Base-by-base conservation (phyloP, 2,888 invertebrate species). In the Platycnemis pennipes region DNA sequence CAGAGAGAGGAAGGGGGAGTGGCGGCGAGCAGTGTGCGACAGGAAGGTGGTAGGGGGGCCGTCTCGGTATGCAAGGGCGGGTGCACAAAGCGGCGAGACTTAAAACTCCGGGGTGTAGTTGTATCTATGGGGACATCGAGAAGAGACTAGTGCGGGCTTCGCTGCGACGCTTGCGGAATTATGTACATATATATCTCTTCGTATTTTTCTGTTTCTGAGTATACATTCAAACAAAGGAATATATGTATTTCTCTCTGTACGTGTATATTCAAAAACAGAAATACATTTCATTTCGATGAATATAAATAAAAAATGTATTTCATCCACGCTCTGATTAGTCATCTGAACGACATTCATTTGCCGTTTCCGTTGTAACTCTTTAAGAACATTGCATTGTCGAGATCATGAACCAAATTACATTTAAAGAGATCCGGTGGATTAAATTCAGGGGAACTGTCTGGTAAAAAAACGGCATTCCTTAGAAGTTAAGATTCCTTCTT, bases 301-400 rank as follows among this genome's bases (percentile, higher is more conserved):
- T 13, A 16, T 13, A 37, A 77, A 63, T 63, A 8, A 77, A 26
- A 63, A 77, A 37, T 13, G 37, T 77, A 77, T 77, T 77, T 77
- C 77, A 77, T 77, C 37, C 77, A 77, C 77, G 77, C 77, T 77
- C 37, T 77, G 37, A 37, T 37, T 13, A 77, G 31, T 37, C 77
- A 77, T 77, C 77, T 77, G 77, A 77, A 77, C 31, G 37, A 13
- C 37, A 77, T 31, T 77, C 77, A 26, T 77, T 77, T 77, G 37
- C 77, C 77, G 77, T 77, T 77, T 77, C 77, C 77, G 77, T 77
- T 77, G 31, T 77, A 37, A 77, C 37, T 13, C 77, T 37, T n/a
- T n/a, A 8, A 26, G 37, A 77, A 37, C 13, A 31, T 11, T 37
- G 37, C 31, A 77, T 3, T 31, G 26, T 26, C 37, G 77, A 37